Evolutionary conservation across 2,797 vertebrate genomes (phyloP).

Genomic region (Monodelphis domestica): DNA sequence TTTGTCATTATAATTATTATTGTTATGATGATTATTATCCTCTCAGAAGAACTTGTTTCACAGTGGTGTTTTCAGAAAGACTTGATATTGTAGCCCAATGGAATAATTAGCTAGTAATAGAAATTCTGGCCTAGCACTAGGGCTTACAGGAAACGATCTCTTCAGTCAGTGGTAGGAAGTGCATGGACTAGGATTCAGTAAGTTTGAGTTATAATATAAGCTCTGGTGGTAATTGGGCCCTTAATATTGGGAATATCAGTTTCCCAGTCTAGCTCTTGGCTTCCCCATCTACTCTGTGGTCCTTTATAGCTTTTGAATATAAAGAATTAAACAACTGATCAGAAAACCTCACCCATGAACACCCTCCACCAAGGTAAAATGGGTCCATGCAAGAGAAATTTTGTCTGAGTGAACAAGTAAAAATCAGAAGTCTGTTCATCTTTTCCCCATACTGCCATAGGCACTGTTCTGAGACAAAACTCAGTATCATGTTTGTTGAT

Average conservation of each 20-base stretch:
- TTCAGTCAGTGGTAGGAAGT: background rate
- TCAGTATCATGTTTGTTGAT: background rate
- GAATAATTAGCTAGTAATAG: constrained; percentile 7
- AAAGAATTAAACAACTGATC: background rate
- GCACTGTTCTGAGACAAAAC: background rate
- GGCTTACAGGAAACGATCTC: background rate
- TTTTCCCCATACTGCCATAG: background rate
- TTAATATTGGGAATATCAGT: background rate
- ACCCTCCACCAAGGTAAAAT: background rate
- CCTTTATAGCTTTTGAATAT: background rate
- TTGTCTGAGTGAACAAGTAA: background rate
- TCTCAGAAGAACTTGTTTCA: constrained; percentile 22
- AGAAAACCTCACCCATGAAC: background rate
- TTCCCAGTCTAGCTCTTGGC: constrained; percentile 43
- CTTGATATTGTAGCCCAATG: constrained; percentile 24
- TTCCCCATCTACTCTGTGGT: background rate
- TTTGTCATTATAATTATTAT: background rate
- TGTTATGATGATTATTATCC: background rate
- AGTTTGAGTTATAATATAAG: background rate
- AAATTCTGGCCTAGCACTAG: background rate
- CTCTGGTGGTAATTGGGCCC: constrained; percentile 17
- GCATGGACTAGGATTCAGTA: background rate
- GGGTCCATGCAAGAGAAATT: background rate
- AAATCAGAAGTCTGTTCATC: background rate
- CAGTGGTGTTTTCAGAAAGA: background rate